A percentile compares a stretch with the other conserved stretches of the same genome.
Conservation (phyloP, 2,113 vertebrate genomes). For the Antechinus flavipes region DNA sequence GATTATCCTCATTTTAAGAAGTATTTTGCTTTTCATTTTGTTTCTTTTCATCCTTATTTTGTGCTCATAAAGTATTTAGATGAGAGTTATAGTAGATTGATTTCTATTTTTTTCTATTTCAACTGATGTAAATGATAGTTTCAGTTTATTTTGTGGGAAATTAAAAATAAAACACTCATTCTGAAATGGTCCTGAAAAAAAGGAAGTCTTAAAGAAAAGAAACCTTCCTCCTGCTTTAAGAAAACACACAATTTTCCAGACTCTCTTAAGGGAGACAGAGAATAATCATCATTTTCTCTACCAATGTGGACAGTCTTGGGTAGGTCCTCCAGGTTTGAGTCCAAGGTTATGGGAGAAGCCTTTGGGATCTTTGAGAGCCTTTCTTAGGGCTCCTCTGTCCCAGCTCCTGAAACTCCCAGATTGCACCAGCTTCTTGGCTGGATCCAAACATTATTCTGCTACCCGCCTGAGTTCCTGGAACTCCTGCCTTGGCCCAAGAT, state of each 20-base stretch:
- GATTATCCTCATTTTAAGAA: constrained; percentile 62
- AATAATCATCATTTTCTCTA: background rate
- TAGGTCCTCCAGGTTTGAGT: background rate
- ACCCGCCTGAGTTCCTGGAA: background rate
- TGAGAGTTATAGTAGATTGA: constrained; percentile 58
- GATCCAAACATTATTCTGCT: background rate
- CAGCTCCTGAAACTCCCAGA: background rate
- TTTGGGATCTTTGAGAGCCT: background rate
- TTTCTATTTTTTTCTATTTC: constrained; percentile 72
- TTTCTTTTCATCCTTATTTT: constrained; percentile 70
- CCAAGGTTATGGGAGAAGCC: background rate
- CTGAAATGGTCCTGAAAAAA: constrained; percentile 64
- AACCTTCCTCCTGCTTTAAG: background rate
- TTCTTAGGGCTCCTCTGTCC: background rate
- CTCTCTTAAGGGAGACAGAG: background rate
- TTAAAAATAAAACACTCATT: constrained; percentile 75
- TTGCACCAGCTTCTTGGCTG: background rate
- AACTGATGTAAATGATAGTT: constrained; percentile 77
- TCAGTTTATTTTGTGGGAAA: constrained; percentile 74
- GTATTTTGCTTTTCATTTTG: constrained; percentile 61
- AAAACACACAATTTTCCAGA: background rate
- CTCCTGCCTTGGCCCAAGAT: background rate
- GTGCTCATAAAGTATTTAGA: constrained; percentile 64
- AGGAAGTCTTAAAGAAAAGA: background rate
- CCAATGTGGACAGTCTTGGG: background rate